Evolutionary conservation across 2,888 invertebrate species (phyloP).

Genomic region (Oxyteleia sp.): DNA sequence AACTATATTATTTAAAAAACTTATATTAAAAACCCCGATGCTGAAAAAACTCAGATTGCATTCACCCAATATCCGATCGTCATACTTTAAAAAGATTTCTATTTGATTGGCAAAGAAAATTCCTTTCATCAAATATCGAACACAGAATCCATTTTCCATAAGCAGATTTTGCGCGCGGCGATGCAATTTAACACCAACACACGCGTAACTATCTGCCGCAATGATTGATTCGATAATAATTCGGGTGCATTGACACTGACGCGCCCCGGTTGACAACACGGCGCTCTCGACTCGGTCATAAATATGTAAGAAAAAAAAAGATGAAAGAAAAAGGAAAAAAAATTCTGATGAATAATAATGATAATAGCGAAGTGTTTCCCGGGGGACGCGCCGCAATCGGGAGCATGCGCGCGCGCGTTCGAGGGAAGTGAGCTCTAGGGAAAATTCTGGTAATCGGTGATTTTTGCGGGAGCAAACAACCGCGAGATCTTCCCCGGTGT

Average conservation of each 20-base stretch:
- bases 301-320: conserved; percentile 46
- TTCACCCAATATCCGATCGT: background rate
- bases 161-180: background rate
- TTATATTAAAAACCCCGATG: no score
- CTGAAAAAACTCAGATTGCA: background rate
- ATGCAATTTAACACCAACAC: background rate
- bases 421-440: conserved; percentile 50
- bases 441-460: conserved; percentile 50
- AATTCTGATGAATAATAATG: conserved; percentile 37
- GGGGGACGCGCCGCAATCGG: conserved; percentile 3
- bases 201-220: background rate
- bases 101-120: background rate
- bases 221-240: conserved; percentile 9
- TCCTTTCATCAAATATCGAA: background rate
- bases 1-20: no score
- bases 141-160: background rate
- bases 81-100: background rate
- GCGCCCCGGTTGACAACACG: conserved; percentile 20
- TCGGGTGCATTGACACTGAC: conserved; percentile 15
- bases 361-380: conserved; percentile 33
- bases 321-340: no score
- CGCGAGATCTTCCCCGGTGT: conserved; percentile 23
- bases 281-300: conserved; percentile 1
- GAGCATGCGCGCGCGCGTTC: background rate
- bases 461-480: conserved; percentile 49